A percentile compares a stretch with the other conserved stretches of the same genome.
phyloP scores from a whole-genome alignment of 1,140 invertebrate genomes.

The Drosophila watanabei region DNA sequence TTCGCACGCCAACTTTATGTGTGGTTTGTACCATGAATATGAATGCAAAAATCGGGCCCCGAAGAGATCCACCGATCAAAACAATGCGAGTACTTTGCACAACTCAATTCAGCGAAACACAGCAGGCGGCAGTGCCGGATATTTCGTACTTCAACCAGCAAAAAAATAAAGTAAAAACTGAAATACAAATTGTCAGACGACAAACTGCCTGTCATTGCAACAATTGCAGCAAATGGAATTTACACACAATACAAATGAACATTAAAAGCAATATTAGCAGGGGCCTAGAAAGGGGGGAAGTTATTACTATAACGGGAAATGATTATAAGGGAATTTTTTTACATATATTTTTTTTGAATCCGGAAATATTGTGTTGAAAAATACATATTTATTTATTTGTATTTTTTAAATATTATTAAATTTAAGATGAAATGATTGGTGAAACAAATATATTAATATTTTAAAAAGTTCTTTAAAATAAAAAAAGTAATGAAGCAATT shows the following conservation, averaged over 20 bases:
- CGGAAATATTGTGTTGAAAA: neutral
- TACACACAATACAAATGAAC: slow-evolving; percentile 6
- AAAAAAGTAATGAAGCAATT: too few relatives aligned
- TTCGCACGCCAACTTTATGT: slow-evolving; percentile 60
- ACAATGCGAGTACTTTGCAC: slow-evolving; percentile 56
- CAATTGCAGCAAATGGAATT: slow-evolving; percentile 64
- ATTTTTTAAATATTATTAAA: too few relatives aligned
- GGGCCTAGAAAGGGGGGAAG: neutral
- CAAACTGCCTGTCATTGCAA: slow-evolving; percentile 71
- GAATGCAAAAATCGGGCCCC: slow-evolving; percentile 42
- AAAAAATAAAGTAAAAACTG: slow-evolving; percentile 23
- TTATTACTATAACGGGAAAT: neutral
- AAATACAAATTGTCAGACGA: slow-evolving; percentile 40
- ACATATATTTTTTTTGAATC: neutral
- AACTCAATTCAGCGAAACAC: slow-evolving; percentile 42
- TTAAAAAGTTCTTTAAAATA: too few relatives aligned
- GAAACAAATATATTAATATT: too few relatives aligned
- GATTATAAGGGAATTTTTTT: neutral
- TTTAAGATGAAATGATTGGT: too few relatives aligned
- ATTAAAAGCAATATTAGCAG: slow-evolving; percentile 11
- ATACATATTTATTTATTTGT: neutral
- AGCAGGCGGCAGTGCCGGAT: slow-evolving; percentile 34
- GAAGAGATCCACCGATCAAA: slow-evolving; percentile 39
- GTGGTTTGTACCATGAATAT: slow-evolving; percentile 47
- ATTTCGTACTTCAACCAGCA: slow-evolving; percentile 32